Evolutionary conservation across 2,797 vertebrate genomes (phyloP).

Genomic region (Sciurus carolinensis): DNA sequence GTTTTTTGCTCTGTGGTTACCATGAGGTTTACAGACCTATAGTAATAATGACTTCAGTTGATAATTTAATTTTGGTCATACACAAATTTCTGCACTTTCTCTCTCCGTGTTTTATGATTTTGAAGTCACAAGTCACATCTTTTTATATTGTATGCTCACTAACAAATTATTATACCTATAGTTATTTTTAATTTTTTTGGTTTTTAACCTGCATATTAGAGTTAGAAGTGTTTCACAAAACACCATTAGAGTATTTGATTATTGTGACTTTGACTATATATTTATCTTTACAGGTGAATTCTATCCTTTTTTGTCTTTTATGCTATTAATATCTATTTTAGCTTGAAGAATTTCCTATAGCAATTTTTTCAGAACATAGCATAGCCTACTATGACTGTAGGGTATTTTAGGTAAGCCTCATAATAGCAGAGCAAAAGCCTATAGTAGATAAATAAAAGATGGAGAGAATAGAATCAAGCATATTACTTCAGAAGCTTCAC

Average conservation of each 20-base stretch:
- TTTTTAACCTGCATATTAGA: background rate
- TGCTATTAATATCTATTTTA: background rate
- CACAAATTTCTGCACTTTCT: background rate
- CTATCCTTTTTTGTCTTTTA: background rate
- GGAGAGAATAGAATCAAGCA: background rate
- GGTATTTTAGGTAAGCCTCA: background rate
- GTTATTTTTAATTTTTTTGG: background rate
- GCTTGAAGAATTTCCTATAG: background rate
- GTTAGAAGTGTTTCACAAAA: background rate
- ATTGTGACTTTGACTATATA: background rate
- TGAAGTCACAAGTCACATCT: background rate
- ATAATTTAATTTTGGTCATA: background rate
- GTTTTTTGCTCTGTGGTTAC: background rate
- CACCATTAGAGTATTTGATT: background rate
- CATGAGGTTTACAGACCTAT: background rate
- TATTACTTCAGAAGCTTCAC: background rate
- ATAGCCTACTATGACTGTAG: background rate
- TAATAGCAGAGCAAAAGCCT: background rate
- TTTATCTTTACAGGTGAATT: background rate
- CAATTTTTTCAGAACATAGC: background rate
- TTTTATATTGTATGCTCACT: background rate
- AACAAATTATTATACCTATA: background rate
- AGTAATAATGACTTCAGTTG: background rate
- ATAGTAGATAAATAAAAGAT: background rate
- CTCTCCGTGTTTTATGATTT: background rate